Conservation (phyloP, 2,888 invertebrate species). For the Noctua fimbriata region DNA sequence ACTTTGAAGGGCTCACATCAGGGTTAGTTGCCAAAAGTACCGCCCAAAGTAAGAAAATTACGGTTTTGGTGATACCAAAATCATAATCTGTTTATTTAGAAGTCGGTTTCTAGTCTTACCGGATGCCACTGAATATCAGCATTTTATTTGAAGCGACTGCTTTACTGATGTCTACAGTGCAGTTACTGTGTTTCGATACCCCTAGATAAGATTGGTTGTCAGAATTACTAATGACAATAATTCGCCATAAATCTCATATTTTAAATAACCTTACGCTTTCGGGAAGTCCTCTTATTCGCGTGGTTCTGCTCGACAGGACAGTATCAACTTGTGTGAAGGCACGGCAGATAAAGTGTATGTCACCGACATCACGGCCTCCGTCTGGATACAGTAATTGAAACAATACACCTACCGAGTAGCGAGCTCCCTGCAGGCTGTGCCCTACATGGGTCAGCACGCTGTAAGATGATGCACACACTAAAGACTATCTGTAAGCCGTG, state of each 20-base stretch:
- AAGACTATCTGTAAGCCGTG: slow-evolving; percentile 33
- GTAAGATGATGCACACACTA: slow-evolving; percentile 31
- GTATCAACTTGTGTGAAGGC: background rate
- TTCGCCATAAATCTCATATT: background rate
- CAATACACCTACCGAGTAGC: slow-evolving; percentile 51
- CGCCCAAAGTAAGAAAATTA: background rate
- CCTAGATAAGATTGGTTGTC: background rate
- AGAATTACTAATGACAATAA: background rate
- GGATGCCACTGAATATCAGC: background rate
- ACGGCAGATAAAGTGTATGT: background rate
- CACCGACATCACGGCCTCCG: slow-evolving; percentile 20
- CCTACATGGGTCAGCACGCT: slow-evolving; percentile 25
- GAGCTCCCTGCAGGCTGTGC: slow-evolving; percentile 22
- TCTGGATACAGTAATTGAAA: slow-evolving; percentile 57
- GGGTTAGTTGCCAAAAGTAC: background rate
- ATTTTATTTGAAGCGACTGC: no score
- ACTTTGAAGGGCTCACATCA: background rate
- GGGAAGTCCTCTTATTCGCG: background rate
- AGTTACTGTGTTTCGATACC: background rate
- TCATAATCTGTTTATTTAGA: background rate
- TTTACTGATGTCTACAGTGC: background rate
- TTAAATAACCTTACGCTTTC: background rate
- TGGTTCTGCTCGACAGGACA: background rate
- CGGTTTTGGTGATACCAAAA: background rate
- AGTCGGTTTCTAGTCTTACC: background rate